Conservation (phyloP, 1,140 invertebrate species). For the Stegodyphus mimosarum region DNA sequence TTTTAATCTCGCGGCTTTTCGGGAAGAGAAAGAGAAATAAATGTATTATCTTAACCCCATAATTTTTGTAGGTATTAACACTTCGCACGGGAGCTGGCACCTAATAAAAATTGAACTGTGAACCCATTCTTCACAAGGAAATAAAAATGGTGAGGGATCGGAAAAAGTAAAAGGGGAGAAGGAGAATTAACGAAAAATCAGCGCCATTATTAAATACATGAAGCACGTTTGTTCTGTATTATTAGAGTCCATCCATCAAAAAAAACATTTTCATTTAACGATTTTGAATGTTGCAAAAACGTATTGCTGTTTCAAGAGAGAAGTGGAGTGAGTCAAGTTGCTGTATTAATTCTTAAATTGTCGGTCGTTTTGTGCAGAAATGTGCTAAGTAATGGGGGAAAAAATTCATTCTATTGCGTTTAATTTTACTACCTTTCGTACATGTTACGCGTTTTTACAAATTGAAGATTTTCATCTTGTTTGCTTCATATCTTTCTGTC, state of each 20-base stretch:
- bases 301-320: background rate
- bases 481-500: too few relatives aligned
- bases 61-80: background rate
- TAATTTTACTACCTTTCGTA: too few relatives aligned
- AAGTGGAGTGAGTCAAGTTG: too few relatives aligned
- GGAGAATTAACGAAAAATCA: slow-evolving; percentile 27
- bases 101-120: background rate
- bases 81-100: background rate
- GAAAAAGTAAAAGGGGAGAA: background rate
- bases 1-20: too few relatives aligned
- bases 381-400: too few relatives aligned
- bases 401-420: too few relatives aligned
- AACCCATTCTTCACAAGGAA: background rate
- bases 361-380: too few relatives aligned
- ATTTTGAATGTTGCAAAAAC: background rate
- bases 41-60: background rate
- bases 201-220: slow-evolving; percentile 26
- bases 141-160: background rate
- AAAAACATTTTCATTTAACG: slow-evolving; percentile 5
- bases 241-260: slow-evolving; percentile 39
- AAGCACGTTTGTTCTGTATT: slow-evolving; percentile 33
- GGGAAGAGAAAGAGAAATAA: too few relatives aligned
- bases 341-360: too few relatives aligned
- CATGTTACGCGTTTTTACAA: too few relatives aligned
- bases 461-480: too few relatives aligned